Conservation (phyloP, 2,888 invertebrate species). For the Pandemis corylana region DNA sequence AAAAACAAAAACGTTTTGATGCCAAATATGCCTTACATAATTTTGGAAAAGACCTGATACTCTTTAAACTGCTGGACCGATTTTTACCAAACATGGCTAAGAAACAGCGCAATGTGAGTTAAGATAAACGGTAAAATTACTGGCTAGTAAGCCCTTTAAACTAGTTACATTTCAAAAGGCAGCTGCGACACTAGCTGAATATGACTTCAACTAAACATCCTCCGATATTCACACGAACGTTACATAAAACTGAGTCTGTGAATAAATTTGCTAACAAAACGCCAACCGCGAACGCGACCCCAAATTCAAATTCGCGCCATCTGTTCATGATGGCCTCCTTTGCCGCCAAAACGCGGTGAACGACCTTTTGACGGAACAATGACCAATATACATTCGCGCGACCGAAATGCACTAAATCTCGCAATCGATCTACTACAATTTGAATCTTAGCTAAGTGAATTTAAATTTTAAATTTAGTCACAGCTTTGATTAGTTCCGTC, state of each 20-base stretch:
- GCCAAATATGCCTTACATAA: too few relatives aligned
- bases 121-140: too few relatives aligned
- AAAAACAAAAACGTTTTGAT: too few relatives aligned
- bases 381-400: slow-evolving; percentile 22
- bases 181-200: background rate
- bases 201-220: background rate
- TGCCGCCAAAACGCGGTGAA: slow-evolving; percentile 44
- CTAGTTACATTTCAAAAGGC: slow-evolving; percentile 1
- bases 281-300: slow-evolving; percentile 30
- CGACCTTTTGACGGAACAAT: slow-evolving; percentile 46
- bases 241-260: background rate
- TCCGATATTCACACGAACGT: background rate
- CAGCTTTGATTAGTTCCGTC: background rate
- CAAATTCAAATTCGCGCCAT: slow-evolving; percentile 42
- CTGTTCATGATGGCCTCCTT: slow-evolving; percentile 34
- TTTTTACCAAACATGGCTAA: too few relatives aligned
- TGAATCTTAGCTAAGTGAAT: background rate
- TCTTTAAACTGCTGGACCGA: too few relatives aligned
- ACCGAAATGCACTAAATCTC: slow-evolving; percentile 5
- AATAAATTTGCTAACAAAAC: background rate
- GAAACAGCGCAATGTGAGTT: too few relatives aligned
- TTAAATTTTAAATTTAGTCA: background rate
- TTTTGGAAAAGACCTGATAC: too few relatives aligned
- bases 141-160: background rate
- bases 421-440: slow-evolving; percentile 9